Evolutionary conservation across 2,113 vertebrate genomes (phyloP).

Genomic region (Gymnogyps californianus): DNA sequence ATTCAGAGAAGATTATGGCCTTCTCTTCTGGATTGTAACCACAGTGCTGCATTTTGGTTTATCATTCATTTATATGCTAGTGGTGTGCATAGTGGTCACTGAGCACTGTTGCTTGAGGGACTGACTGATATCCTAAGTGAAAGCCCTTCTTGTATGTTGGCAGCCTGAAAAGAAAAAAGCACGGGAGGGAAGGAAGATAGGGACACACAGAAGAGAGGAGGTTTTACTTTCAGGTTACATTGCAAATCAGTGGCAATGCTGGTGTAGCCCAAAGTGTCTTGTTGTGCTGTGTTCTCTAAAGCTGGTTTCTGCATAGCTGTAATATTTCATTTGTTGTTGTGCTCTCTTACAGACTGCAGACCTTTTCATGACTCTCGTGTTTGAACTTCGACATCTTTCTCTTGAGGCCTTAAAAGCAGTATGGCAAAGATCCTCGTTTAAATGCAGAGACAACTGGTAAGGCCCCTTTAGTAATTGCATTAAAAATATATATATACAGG

Average conservation of each 20-base stretch:
- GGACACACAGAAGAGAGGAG: not conserved
- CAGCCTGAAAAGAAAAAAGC: not conserved
- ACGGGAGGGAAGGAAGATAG: not conserved
- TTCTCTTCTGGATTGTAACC: not conserved
- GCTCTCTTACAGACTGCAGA: constrained; percentile 68
- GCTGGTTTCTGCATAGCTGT: not conserved
- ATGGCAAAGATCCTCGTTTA: constrained; percentile 79
- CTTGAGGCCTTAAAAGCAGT: constrained; percentile 64
- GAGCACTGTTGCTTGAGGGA: not conserved
- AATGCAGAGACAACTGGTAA: constrained; percentile 82
- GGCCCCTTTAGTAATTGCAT: not conserved
- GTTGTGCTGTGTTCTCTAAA: not conserved
- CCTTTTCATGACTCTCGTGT: constrained; percentile 75
- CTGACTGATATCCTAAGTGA: not conserved
- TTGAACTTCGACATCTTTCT: constrained; percentile 76
- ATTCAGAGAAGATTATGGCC: not conserved
- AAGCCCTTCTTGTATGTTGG: not conserved
- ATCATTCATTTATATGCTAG: not conserved
- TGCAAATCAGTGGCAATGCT: not conserved
- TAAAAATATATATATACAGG: not conserved
- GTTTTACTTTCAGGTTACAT: not conserved
- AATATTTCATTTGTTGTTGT: not conserved
- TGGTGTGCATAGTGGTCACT: not conserved
- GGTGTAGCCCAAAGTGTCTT: not conserved
- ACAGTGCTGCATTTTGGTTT: not conserved